Conservation (phyloP, 2,113 vertebrate genomes). For the Chascanopsetta lugubris region DNA sequence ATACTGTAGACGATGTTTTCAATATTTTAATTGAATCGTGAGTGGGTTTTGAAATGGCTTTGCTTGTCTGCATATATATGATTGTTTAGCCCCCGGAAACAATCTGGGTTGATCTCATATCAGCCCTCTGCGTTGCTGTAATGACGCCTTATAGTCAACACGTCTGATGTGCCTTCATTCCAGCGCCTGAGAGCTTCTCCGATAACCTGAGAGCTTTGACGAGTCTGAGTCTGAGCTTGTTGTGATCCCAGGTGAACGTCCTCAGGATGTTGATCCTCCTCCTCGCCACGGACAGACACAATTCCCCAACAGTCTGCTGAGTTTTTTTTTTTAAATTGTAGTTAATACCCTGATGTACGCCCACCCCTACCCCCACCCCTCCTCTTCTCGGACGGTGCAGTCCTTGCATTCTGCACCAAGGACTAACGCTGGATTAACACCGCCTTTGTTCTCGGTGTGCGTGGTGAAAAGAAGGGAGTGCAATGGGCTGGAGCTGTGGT, state of each 20-base stretch:
- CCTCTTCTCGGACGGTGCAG: too few species aligned
- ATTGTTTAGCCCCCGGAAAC: too few species aligned
- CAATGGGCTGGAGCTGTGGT: conserved; percentile 71
- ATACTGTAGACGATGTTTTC: too few species aligned
- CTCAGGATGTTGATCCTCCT: conserved; percentile 75
- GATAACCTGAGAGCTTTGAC: conserved; percentile 46
- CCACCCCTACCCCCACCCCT: conserved; percentile 45
- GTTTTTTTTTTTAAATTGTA: conserved; percentile 49
- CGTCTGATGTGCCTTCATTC: conserved; percentile 7
- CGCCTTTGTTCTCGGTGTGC: conserved; percentile 75
- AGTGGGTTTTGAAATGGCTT: too few species aligned
- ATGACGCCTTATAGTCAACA: not conserved
- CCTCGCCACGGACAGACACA: conserved; percentile 62
- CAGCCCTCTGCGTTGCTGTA: not conserved
- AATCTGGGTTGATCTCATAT: too few species aligned
- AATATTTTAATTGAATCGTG: too few species aligned
- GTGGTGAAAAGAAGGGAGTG: conserved; percentile 68
- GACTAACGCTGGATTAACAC: conserved; percentile 67
- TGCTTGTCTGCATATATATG: too few species aligned
- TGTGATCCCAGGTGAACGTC: conserved; percentile 72
- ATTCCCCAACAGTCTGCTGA: conserved; percentile 57
- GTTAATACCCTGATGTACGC: conserved; percentile 58
- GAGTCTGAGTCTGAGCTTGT: conserved; percentile 66
- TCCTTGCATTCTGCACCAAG: conserved; percentile 80
- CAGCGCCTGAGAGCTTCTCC: not conserved